These are phyloP conservation scores for Calyptommatus sinebrachiatus DNA, from an alignment of 2,113 vertebrate genomes.

Conservation along the genomic window DNA sequence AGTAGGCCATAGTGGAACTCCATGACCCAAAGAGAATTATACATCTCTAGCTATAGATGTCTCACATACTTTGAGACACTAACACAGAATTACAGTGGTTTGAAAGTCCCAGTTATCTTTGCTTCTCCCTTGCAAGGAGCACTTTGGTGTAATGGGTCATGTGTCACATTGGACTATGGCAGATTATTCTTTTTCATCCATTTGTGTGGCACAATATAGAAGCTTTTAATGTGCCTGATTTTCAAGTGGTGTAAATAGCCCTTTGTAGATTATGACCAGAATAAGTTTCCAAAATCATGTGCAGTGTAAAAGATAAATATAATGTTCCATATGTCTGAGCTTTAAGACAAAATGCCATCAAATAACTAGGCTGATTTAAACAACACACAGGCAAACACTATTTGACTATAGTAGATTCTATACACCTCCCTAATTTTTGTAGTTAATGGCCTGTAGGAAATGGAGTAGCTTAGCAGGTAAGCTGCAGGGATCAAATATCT, in stretches of 20 bases:
- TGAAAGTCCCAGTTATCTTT: constrained; percentile 7
- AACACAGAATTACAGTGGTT: constrained; percentile 36
- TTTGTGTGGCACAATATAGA: constrained; percentile 14
- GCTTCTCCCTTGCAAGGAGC: constrained; percentile 13
- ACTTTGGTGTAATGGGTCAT: constrained; percentile 26
- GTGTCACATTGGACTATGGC: neutral
- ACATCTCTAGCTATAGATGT: constrained; percentile 38
- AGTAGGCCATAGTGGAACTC: constrained; percentile 48
- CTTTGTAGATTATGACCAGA: neutral
- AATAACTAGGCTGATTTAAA: neutral
- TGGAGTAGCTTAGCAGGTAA: neutral
- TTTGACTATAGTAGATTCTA: neutral
- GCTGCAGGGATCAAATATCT: no score
- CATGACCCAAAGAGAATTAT: constrained; percentile 43
- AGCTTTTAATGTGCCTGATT: constrained; percentile 18
- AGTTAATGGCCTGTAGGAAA: neutral
- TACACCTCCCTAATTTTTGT: neutral
- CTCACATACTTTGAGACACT: constrained; percentile 41
- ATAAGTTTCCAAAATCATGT: neutral
- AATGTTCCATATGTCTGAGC: neutral
- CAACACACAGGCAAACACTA: neutral
- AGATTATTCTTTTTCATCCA: constrained; percentile 21
- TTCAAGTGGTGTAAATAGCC: neutral
- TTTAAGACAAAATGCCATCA: neutral
- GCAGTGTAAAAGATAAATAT: neutral